Base-by-base conservation (phyloP, 2,888 invertebrate species). In the Diachrysia chrysitis region DNA sequence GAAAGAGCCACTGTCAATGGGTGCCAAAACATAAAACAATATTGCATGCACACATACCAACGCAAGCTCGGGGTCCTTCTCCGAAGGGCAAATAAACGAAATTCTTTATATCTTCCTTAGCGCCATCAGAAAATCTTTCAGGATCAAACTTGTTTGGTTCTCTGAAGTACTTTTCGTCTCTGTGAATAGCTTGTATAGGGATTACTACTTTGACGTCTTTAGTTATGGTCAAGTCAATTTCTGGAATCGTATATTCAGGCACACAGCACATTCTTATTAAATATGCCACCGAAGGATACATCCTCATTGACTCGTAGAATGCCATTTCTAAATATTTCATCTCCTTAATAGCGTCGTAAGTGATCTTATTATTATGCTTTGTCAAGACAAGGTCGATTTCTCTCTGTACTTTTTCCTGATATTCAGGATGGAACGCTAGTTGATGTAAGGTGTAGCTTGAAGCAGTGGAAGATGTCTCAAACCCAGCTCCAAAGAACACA, bases 381-480 rank as follows among this genome's bases (percentile, higher is more conserved):
- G 85, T 81, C 68, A 94, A 73, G 4, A 94, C 92, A 62, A 68
- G 82, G 63, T 94, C 95, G 7, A 96, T 88, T 85, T 96, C 95
- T 70, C 90, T 80, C 69, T 93, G 92, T 6, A 92, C 89, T 85
- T 90, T 95, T 59, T 86, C 85, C 78, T 95, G 96, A 42, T 89
- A 90, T 3, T 95, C 92, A 3, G 92, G 92, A 78, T 95, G 86
- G 23, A 90, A 92, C 29, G 96, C 95, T 14, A 96, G 82, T 72
- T 93, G 91, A 76, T 95, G 95, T n/a, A 95, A 84, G 4, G 93
- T 89, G 58, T 91, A 95, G 86, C 95, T 94, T 0, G 95, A 92
- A 4, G 95, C 91, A 0, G 94, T 93, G 0, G 95, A 95, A 0
- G 96, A 95, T 4, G 96, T 95, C 81, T 96, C 96, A 76, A 95